phyloP scores from a whole-genome alignment of 2,113 vertebrate species.

The Pardalotus punctatus region DNA sequence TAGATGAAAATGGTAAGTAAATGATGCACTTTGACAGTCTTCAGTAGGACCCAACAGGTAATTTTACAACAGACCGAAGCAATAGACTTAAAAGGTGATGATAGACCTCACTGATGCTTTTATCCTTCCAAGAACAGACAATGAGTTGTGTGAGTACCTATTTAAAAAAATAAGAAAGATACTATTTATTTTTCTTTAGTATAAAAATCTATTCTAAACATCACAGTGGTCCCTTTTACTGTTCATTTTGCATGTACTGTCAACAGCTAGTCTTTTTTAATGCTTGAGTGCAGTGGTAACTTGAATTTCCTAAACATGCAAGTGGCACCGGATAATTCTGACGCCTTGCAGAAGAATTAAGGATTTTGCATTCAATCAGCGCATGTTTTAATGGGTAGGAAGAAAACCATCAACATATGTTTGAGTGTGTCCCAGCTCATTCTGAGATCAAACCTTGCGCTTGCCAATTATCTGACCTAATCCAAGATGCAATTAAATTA shows the following conservation, averaged over 20 bases:
- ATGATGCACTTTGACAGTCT: background rate
- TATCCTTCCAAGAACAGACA: conserved; percentile 31
- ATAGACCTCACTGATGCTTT: background rate
- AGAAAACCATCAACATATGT: conserved; percentile 33
- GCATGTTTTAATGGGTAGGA: conserved; percentile 51
- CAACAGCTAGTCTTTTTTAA: conserved; percentile 60
- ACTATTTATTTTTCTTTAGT: background rate
- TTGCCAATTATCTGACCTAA: background rate
- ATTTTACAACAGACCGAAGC: background rate
- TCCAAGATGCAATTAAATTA: background rate
- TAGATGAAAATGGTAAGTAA: conserved; percentile 91
- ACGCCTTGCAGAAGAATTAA: conserved; percentile 56
- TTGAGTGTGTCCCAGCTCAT: conserved; percentile 59
- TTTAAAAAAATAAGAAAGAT: background rate
- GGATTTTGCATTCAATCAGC: conserved; percentile 46
- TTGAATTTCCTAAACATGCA: conserved; percentile 43
- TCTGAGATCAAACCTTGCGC: conserved; percentile 68
- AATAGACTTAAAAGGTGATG: background rate
- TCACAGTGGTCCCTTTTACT: conserved; percentile 47
- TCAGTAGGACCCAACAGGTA: background rate
- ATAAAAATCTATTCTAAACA: background rate
- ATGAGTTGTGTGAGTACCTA: conserved; percentile 26
- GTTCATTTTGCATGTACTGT: conserved; percentile 66
- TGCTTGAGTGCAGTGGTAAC: conserved; percentile 61
- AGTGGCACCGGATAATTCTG: conserved; percentile 45